phyloP scores from a whole-genome alignment of 1,140 invertebrate species.

The Schlechtendalia chinensis region DNA sequence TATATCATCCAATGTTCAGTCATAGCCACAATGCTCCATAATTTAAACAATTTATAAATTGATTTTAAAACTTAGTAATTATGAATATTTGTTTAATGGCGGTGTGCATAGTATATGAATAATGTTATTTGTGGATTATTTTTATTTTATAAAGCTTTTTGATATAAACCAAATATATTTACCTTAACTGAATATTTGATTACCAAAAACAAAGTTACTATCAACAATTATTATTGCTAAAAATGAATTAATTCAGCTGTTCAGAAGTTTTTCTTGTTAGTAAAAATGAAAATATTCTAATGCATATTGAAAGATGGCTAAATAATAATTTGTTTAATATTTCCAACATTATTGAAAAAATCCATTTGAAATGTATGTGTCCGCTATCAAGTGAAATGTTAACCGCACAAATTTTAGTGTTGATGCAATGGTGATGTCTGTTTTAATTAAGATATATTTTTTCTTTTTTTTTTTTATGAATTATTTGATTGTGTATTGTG shows the following conservation, averaged over 20 bases:
- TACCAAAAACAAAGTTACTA: slow-evolving; percentile 16
- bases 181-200: background rate
- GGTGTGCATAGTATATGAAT: slow-evolving; percentile 1
- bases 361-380: background rate
- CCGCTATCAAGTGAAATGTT: background rate
- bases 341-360: background rate
- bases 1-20: background rate
- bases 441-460: slow-evolving; percentile 44
- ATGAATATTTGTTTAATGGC: background rate
- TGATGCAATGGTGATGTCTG: slow-evolving; percentile 30
- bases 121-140: slow-evolving; percentile 15
- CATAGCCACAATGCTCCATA: background rate
- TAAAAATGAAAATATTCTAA: slow-evolving; percentile 17
- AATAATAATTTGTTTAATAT: background rate
- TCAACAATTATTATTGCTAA: slow-evolving; percentile 8
- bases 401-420: slow-evolving; percentile 21
- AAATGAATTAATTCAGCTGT: background rate
- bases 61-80: background rate
- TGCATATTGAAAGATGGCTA: slow-evolving; percentile 28
- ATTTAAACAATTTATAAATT: background rate
- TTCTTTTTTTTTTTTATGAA: slow-evolving; percentile 20
- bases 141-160: slow-evolving; percentile 19
- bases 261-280: background rate
- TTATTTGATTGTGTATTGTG: slow-evolving; percentile 37
- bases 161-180: background rate